Evolutionary conservation across 1,140 invertebrate species (phyloP), one percentile per base, ranked within the genome.

Genomic region (Anthonomus grandis): DNA sequence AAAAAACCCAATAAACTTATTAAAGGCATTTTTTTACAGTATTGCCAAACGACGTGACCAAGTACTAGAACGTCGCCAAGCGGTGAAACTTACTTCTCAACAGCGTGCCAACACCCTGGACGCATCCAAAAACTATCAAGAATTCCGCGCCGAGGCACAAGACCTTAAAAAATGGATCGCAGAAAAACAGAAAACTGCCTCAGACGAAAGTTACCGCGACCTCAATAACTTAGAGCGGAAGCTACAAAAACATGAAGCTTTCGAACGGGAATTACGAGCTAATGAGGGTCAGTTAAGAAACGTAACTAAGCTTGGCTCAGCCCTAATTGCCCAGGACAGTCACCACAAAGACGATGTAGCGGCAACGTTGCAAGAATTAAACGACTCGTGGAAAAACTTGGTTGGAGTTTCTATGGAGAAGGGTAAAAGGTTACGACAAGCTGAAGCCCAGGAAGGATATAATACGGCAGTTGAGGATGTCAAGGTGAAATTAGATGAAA

Each of bases 191-290:
- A 88, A 88, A 71, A 89, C 89, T 3, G 93, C 94, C 0, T 86
- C 86, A 4, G 95, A 98, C 67, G 93, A 97, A 68, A 94, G 87
- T 48, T 97, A 96, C 66, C 82, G 91, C 21, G 95, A 98, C 68
- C 76, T 97, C 13, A 87, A 83, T 31, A 97, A 97, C 70, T 76
- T 98, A 31, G 91, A 94, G 56, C 80, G 93, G 2, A 98, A 98
- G 73, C 76, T 98, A 2, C 93, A 98, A 73, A 97, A 97, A 70
- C 96, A 99, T 70, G 94, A 98, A 74, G 96, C 95, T 0, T 98
- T 98, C 71, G 94, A 98, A 69, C 80, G 95, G 15, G 97, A 99
- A 71, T 73, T 99, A 4, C 81, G 90, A 31, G 90, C 93, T 0
- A 96, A 96, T 71, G 91, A 94, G 74, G 91, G 90, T 12, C 89